Conservation (phyloP, 2,113 vertebrate genomes). For the Stigmatopora argus region DNA sequence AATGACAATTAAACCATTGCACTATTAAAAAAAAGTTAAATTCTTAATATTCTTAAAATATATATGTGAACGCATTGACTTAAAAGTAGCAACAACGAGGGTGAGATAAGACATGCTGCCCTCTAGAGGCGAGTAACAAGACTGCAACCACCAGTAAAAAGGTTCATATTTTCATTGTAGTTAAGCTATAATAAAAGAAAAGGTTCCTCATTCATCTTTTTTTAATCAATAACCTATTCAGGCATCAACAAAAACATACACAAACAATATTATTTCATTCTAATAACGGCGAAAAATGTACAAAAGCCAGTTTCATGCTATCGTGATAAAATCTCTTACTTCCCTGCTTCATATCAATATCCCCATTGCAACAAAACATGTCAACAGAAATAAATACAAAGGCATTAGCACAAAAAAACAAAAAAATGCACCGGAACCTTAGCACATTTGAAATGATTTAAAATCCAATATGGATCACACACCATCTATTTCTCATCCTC, state of each 20-base stretch:
- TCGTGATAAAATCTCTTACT: conserved; percentile 2
- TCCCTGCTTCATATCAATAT: conserved; percentile 4
- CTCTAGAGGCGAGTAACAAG: neutral
- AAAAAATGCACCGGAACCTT: conserved; percentile 8
- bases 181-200: neutral
- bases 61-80: neutral
- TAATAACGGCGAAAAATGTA: conserved; percentile 9
- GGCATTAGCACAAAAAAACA: conserved; percentile 2
- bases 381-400: conserved; percentile 18
- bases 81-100: neutral
- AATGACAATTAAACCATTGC: too few species aligned
- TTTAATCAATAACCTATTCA: neutral
- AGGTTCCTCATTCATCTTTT: neutral
- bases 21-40: too few species aligned
- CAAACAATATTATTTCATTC: conserved; percentile 2
- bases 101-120: neutral
- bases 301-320: conserved; percentile 16
- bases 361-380: neutral
- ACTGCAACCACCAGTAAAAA: neutral
- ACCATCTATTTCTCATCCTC: neutral
- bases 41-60: too few species aligned
- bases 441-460: conserved; percentile 7
- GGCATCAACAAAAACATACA: neutral
- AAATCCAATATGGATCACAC: conserved; percentile 59
- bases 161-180: neutral